Evolutionary conservation across 2,113 vertebrate species (phyloP), one percentile per base, ranked within the genome.

Genomic region (Triplophysa rosa): DNA sequence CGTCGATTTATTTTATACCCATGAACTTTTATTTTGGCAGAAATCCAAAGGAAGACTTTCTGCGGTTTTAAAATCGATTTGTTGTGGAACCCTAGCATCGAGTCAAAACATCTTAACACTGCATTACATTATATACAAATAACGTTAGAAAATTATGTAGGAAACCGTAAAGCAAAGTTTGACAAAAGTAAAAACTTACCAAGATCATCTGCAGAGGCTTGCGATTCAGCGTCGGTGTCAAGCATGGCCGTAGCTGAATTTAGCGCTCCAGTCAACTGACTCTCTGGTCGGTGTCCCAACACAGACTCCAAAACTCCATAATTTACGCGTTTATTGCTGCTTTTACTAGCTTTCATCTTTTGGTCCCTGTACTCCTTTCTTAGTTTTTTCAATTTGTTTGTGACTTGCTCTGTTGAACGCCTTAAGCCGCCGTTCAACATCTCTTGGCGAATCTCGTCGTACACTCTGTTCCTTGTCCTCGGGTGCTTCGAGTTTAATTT

Each of bases 361-460:
- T 37, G 49, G 26, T 72, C 52, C 52, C 69, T 72, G 26, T 72
- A 72, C 24, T 72, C 69, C 69, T 72, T 56, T 37, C 33, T 37
- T 4, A 37, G 33, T 6, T 37, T 37, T 37, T 37, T 37, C 33
- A 37, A 37, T 37, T 23, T 58, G 29, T 72, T 72, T 23, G 37
- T 14, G 8, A 72, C 56, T 58, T 72, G 69, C 0, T 59, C 52
- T 2, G 49, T 8, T 11, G 19, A 54, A 16, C 67, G 67, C 26
- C 1, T 69, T 24, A 69, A 69, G 45, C 67, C 47, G 4, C 45
- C 47, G 24, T 69, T 54, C 45, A 54, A 24, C 69, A 58, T 72
- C 56, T 72, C 69, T 37, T 58, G 52, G 29, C 69, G 56, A 14
- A 72, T 69, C 9, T 69, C 67, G 4, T 33, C 67, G 24, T 69